Base-by-base conservation (phyloP, 35 echinoderm and acorn worm species). In the Amphiura filiformis region DNA sequence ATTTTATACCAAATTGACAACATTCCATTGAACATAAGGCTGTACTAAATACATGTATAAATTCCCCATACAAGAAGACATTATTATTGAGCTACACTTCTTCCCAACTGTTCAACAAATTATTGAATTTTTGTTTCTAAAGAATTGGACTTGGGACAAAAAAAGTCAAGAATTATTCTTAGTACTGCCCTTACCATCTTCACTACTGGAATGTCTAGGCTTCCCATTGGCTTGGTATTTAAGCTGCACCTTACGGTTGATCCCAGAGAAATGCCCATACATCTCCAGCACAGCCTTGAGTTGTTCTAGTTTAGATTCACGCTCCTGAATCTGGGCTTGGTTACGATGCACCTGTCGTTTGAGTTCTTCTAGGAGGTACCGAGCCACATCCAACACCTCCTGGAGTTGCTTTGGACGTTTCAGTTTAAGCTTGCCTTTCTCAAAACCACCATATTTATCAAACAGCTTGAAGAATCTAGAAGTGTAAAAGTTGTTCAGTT, bases 251-350 rank as follows among this genome's bases (percentile, higher is more conserved):
- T 99, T 99, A 18, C 96, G 86, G 65, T 99, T 99, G 49, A 99
- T 99, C 39, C 96, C 96, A 34, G 96, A 94, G 84, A 99, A 99
- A 65, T 94, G 93, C 31, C 96, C 96, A 47, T 99, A 99, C 96
- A 99, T 99, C 87, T 99, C 96, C 38, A 99, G 75, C 38, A 99
- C 96, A 0, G 93, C 65, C 81, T 99, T 99, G 0, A 99, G 84
- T 78, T 99, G 96, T 56, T 99, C 96, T 20, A 99, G 57, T 61
- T 99, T 99, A 20, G 92, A 94, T 84, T 99, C 89, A 34, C 93
- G 76, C 84, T 99, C 96, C 47, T 94, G 87, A 57, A 99, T 94
- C 90, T 99, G 93, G 23, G 76, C 75, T 85, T 92, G 78, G 39
- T 89, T 90, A 14, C 85, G 80, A 56, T 92, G 87, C 47, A 86